Conservation (phyloP, 2,797 vertebrate species). For the Fratercula arctica region DNA sequence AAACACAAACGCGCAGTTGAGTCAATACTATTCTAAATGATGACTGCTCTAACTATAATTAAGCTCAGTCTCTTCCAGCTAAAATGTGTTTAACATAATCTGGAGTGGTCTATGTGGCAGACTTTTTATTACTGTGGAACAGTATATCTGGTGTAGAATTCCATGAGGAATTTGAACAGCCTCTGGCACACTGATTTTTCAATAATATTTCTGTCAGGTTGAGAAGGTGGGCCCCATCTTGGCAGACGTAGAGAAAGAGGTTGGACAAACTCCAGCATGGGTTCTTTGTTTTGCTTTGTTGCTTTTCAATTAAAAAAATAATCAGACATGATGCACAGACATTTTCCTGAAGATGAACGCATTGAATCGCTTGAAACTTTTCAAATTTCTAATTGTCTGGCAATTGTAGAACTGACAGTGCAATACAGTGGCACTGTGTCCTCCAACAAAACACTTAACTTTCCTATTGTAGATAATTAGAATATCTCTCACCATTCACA, state of each 20-base stretch:
- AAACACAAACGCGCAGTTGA: neutral
- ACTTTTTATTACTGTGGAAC: neutral
- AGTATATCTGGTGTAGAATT: neutral
- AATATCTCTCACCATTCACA: neutral
- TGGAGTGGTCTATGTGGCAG: fast-evolving
- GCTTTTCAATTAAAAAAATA: conserved; percentile 4
- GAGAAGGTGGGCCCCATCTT: neutral
- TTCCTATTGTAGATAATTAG: neutral
- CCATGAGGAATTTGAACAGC: neutral
- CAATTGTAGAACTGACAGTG: neutral
- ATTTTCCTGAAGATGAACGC: neutral
- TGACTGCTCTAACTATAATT: neutral
- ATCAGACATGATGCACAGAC: neutral
- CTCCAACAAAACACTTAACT: neutral
- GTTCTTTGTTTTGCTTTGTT: neutral
- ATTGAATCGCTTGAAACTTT: neutral
- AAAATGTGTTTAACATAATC: neutral
- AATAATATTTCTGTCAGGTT: neutral
- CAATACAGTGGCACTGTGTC: fast-evolving
- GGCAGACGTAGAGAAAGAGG: neutral
- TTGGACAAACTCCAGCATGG: neutral
- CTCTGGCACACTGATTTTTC: neutral
- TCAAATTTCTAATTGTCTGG: neutral
- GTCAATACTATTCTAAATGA: neutral
- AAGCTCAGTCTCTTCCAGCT: neutral